phyloP scores from a whole-genome alignment of 2,113 vertebrate species.

The Bubo blakistoni region DNA sequence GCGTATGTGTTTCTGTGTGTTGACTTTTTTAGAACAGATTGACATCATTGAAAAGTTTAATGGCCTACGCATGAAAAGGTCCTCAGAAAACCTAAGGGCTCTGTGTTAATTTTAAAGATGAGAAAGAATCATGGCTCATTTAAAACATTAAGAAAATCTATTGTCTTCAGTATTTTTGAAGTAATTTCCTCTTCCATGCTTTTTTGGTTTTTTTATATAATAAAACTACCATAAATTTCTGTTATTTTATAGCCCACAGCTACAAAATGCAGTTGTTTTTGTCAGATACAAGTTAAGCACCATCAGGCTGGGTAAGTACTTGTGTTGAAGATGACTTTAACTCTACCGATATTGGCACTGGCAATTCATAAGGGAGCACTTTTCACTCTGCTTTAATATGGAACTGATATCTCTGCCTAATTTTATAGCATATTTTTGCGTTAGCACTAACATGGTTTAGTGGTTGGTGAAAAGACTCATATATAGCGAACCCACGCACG shows the following conservation, averaged over 20 bases:
- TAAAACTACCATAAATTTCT: not conserved
- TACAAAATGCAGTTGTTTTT: not conserved
- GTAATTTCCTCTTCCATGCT: not conserved
- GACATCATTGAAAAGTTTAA: not conserved
- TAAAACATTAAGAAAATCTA: not conserved
- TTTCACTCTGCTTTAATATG: not conserved
- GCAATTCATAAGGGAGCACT: conserved; percentile 44
- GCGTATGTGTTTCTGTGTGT: not conserved
- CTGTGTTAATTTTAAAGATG: not conserved
- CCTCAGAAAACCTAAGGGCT: not conserved
- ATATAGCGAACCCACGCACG: not conserved
- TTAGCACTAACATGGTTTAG: not conserved
- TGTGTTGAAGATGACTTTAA: not conserved
- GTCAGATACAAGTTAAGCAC: not conserved
- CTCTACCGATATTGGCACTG: not conserved
- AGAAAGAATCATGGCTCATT: not conserved
- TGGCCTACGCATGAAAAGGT: not conserved
- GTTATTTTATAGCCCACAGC: not conserved
- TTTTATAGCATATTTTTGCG: conserved; percentile 5
- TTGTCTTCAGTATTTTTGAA: not conserved
- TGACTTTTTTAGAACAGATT: not conserved
- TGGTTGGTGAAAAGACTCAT: not conserved
- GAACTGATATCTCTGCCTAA: conserved; percentile 12
- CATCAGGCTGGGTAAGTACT: not conserved
- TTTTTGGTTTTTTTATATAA: not conserved